Conservation (phyloP, 1,140 invertebrate species). For the Ectropis grisescens region DNA sequence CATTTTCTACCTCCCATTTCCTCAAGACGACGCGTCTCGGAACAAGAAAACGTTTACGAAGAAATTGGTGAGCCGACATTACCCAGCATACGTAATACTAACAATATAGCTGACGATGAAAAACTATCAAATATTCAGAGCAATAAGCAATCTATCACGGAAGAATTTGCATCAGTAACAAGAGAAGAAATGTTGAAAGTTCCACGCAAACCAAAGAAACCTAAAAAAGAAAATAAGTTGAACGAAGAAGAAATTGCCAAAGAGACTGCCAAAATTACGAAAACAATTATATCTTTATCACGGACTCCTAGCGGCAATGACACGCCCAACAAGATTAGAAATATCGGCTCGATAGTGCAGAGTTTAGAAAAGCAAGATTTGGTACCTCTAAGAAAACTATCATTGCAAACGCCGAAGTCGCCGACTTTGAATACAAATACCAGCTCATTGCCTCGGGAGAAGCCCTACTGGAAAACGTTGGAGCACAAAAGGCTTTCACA, state of each 20-base stretch:
- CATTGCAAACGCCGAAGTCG: constrained; percentile 27
- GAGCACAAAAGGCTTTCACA: constrained; percentile 58
- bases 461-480: constrained; percentile 53
- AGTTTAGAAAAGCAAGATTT: constrained; percentile 31
- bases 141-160: constrained; percentile 17
- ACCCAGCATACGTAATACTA: constrained; percentile 19
- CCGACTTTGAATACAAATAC: constrained; percentile 25
- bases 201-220: constrained; percentile 41
- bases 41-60: constrained; percentile 55
- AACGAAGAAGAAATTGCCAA: constrained; percentile 9
- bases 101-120: constrained; percentile 49
- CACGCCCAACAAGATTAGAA: constrained; percentile 16
- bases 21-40: constrained; percentile 20
- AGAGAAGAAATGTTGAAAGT: constrained; percentile 50
- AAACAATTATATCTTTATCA: constrained; percentile 47
- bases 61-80: constrained; percentile 37
- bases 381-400: constrained; percentile 28
- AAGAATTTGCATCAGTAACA: constrained; percentile 29
- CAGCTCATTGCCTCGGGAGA: constrained; percentile 32
- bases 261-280: constrained; percentile 33
- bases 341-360: constrained; percentile 29
- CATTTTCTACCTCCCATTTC: constrained; percentile 14
- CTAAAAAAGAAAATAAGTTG: constrained; percentile 20
- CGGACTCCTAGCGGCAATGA: constrained; percentile 46
- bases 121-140: constrained; percentile 43